These are phyloP conservation scores for Candidula unifasciata DNA, from an alignment of 2,888 invertebrate genomes.

Conservation along the genomic window DNA sequence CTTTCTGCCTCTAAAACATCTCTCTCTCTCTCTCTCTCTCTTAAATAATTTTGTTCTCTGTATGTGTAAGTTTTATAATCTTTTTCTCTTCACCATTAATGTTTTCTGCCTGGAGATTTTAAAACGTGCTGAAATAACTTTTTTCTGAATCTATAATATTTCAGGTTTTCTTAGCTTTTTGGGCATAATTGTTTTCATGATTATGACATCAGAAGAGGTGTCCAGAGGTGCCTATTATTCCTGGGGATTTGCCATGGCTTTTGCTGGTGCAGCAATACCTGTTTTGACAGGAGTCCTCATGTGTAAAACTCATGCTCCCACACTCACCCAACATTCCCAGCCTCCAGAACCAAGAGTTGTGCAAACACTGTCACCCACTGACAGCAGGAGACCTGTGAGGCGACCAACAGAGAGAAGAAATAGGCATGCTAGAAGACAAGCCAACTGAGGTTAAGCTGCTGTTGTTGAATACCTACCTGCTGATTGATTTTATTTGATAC, in stretches of 20 bases:
- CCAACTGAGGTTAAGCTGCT: not conserved
- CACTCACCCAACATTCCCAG: not conserved
- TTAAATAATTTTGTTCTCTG: no score
- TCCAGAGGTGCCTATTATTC: constrained; percentile 47
- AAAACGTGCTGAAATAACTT: not conserved
- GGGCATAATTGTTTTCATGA: constrained; percentile 51
- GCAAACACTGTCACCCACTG: constrained; percentile 30
- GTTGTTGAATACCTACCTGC: not conserved
- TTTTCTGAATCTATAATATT: not conserved
- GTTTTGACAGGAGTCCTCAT: constrained; percentile 47
- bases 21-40: no score
- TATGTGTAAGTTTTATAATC: no score
- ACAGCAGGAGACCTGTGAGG: constrained; percentile 21
- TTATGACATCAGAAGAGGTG: constrained; percentile 49
- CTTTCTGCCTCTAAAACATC: no score
- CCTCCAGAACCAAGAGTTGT: constrained; percentile 45
- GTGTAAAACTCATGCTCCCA: constrained; percentile 45
- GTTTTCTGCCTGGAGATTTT: no score
- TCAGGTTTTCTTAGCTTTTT: constrained; percentile 48
- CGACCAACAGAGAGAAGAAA: not conserved
- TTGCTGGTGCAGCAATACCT: constrained; percentile 44
- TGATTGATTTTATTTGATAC: not conserved
- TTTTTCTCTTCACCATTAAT: no score
- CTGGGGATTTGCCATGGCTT: constrained; percentile 52
- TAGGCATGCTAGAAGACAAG: constrained; percentile 14